Evolutionary conservation across 2,797 vertebrate species (phyloP), one percentile per base, ranked within the genome.

Genomic region (Sebastes oblongus): DNA sequence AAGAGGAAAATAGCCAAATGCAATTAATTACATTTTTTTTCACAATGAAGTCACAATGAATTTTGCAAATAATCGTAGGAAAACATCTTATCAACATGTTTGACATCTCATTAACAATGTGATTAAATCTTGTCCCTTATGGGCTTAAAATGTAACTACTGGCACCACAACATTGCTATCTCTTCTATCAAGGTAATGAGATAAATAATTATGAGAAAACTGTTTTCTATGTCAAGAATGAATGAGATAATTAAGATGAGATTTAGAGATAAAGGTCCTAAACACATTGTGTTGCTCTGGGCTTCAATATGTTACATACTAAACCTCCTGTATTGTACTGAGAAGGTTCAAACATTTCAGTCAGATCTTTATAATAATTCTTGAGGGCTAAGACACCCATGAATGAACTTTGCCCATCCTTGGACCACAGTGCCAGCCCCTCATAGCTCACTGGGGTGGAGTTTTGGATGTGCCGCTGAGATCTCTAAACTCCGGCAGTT

Each of bases 401-500:
- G 59, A 65, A 67, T 70, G 64, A 80, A 86, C 69, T 91, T 78
- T 83, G 60, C 56, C 77, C 66, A 81, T 88, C 78, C 50, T 81
- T 76, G 66, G 78, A 83, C 72, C 39, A 61, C 54, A 76, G 46
- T 25, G 25, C 46, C 70, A 76, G 83, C 60, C 30, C 67, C 78
- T 82, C 67, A 72, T 81, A 84, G 86, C 85, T 64, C n/a, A 58
- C 66, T n/a, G 4, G 82, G 88, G 84, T 82, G 88, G 88, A 88
- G 88, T 70, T 87, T 88, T 78, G 81, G 83, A 81, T 80, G 69
- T 76, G 56, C 65, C 39, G 52, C 86, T 86, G 81, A 82, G 80
- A 86, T 89, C 59, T 89, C 80, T 62, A 86, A 90, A 91, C 85
- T 88, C 77, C 3, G 4, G 81, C 86, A 86, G 87, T 88, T 82